phyloP scores from a whole-genome alignment of 2,113 vertebrate genomes.

The Elaphurus davidianus region DNA sequence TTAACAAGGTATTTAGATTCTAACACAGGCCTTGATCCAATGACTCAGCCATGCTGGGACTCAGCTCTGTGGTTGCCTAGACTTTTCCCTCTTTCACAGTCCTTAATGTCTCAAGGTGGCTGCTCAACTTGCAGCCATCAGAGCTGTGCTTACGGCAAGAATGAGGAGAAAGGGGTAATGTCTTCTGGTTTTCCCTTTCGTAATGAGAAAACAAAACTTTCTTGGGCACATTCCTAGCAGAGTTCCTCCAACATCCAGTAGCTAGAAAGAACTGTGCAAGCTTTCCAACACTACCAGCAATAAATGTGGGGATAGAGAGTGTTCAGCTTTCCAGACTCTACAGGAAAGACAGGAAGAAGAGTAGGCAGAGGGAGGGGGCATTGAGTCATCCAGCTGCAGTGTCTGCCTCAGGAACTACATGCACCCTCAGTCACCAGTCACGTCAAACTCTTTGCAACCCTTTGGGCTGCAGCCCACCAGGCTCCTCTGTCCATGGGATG shows the following conservation, averaged over 20 bases:
- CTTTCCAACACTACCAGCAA: background rate
- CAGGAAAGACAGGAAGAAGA: background rate
- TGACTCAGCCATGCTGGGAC: background rate
- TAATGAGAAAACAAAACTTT: background rate
- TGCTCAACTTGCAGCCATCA: background rate
- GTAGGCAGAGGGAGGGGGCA: accelerated
- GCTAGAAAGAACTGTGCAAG: background rate
- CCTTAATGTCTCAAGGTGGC: background rate
- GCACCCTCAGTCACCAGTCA: background rate
- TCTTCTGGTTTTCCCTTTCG: background rate
- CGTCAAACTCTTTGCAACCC: background rate
- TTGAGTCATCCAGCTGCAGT: background rate
- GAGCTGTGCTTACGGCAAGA: background rate
- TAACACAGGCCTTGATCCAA: background rate
- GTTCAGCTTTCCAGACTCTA: background rate
- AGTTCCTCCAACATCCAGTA: background rate
- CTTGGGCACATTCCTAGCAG: background rate
- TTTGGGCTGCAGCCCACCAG: background rate
- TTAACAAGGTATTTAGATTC: background rate
- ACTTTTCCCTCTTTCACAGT: background rate
- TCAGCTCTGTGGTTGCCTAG: background rate
- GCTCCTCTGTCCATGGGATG: background rate
- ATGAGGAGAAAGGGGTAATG: background rate
- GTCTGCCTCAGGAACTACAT: background rate
- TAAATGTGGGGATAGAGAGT: background rate